These are phyloP conservation scores for Gambusia yucatana DNA, from an alignment of 2,797 vertebrate genomes.

Conservation along the genomic window DNA sequence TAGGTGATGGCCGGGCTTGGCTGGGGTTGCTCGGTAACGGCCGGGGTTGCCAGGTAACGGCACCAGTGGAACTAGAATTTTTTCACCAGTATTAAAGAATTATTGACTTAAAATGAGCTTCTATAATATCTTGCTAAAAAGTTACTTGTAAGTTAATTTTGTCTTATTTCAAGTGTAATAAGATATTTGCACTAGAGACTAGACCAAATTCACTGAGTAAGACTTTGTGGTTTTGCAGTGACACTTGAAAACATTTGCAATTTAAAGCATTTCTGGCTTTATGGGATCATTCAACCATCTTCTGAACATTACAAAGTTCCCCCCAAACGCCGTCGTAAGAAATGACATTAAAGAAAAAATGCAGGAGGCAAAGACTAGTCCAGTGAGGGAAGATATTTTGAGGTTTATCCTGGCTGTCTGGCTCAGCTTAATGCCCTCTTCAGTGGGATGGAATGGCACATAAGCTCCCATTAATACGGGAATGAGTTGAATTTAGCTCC, in stretches of 20 bases:
- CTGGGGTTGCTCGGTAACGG: too few species aligned
- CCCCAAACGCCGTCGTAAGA: not conserved
- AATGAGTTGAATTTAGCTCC: conserved; percentile 85
- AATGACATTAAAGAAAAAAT: conserved; percentile 7
- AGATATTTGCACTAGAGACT: too few species aligned
- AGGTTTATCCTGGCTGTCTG: conserved; percentile 79
- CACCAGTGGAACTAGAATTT: too few species aligned
- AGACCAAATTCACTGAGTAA: too few species aligned
- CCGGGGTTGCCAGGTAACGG: too few species aligned
- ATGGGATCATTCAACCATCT: not conserved
- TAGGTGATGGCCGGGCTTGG: too few species aligned
- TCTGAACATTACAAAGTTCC: not conserved
- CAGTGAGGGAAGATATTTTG: conserved; percentile 75
- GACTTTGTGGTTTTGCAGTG: too few species aligned
- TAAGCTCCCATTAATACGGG: conserved; percentile 86
- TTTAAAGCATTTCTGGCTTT: not conserved
- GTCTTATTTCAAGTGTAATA: too few species aligned
- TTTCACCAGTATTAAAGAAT: too few species aligned
- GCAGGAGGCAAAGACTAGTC: conserved; percentile 50
- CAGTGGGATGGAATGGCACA: conserved; percentile 80
- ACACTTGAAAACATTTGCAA: not conserved
- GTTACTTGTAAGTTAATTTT: too few species aligned
- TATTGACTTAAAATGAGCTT: too few species aligned
- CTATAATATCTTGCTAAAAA: too few species aligned
- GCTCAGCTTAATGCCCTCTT: conserved; percentile 77